Conservation (phyloP, 2,797 vertebrate genomes). For the Emys orbicularis region DNA sequence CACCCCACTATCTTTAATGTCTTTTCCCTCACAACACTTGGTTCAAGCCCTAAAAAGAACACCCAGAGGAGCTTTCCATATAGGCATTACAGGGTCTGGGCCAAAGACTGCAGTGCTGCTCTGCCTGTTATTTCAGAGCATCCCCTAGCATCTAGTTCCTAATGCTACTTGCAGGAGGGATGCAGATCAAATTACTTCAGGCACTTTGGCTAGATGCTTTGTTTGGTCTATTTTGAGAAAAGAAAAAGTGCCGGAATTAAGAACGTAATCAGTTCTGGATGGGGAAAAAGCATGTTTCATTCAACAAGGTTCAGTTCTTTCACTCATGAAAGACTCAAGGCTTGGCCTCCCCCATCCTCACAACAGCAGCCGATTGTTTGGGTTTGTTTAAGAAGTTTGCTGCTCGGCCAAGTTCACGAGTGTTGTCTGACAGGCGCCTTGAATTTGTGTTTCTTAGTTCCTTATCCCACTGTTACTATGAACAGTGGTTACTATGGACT, state of each 20-base stretch:
- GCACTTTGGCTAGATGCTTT: neutral
- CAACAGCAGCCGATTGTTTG: neutral
- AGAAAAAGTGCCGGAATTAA: neutral
- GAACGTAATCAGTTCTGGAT: accelerated
- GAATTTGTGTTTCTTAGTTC: neutral
- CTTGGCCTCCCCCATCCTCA: neutral
- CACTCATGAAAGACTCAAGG: accelerated
- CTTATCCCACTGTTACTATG: neutral
- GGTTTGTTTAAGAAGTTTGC: neutral
- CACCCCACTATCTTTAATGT: neutral
- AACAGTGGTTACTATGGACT: neutral
- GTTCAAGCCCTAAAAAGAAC: neutral
- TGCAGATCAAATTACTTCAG: neutral
- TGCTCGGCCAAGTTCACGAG: accelerated
- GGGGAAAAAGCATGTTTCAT: neutral
- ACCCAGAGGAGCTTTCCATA: neutral
- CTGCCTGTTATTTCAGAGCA: accelerated
- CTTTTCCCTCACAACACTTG: neutral
- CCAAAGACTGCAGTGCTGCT: accelerated
- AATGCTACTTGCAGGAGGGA: neutral
- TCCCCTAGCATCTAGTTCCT: neutral
- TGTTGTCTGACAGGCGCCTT: neutral
- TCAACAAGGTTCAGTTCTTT: neutral
- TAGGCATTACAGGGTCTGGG: neutral
- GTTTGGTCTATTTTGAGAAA: neutral